Evolutionary conservation across 2,888 invertebrate genomes (phyloP).

Genomic region (Trichopoda pennipes): DNA sequence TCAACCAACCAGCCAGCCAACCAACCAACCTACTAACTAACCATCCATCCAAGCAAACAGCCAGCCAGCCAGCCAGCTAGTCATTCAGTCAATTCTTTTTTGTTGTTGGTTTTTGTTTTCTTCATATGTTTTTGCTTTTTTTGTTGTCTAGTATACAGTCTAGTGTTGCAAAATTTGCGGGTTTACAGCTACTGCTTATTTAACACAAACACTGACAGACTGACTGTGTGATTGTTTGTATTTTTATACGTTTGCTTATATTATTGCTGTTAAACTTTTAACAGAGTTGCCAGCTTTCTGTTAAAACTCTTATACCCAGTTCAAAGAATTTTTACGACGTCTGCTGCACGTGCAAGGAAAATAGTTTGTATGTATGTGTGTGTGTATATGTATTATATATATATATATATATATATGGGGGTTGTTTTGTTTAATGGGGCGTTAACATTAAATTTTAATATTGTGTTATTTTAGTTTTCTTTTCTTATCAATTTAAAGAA

Average conservation of each 20-base stretch:
- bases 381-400: no score
- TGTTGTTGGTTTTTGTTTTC: slow-evolving; percentile 1
- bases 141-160: slow-evolving; percentile 63
- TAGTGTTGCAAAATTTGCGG: slow-evolving; percentile 66
- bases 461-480: slow-evolving; percentile 4
- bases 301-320: slow-evolving; percentile 23
- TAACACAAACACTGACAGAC: slow-evolving; percentile 43
- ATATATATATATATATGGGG: no score
- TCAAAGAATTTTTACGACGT: slow-evolving; percentile 13
- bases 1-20: slow-evolving; percentile 33
- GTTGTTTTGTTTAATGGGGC: slow-evolving; percentile 58
- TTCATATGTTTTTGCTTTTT: slow-evolving; percentile 35
- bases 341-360: slow-evolving; percentile 54
- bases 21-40: slow-evolving; percentile 13
- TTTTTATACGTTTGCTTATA: neutral
- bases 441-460: slow-evolving; percentile 53
- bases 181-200: slow-evolving; percentile 57
- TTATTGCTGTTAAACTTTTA: slow-evolving; percentile 46
- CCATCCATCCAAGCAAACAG: slow-evolving; percentile 27
- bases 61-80: slow-evolving; percentile 45
- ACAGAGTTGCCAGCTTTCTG: slow-evolving; percentile 56
- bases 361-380: neutral
- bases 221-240: slow-evolving; percentile 4
- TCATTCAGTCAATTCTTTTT: slow-evolving; percentile 48
- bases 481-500: neutral